Percentiles rank a stretch among this genome's conserved stretches.
phyloP scores from a whole-genome alignment of 2,797 vertebrate species.

The Okamejei kenojei region DNA sequence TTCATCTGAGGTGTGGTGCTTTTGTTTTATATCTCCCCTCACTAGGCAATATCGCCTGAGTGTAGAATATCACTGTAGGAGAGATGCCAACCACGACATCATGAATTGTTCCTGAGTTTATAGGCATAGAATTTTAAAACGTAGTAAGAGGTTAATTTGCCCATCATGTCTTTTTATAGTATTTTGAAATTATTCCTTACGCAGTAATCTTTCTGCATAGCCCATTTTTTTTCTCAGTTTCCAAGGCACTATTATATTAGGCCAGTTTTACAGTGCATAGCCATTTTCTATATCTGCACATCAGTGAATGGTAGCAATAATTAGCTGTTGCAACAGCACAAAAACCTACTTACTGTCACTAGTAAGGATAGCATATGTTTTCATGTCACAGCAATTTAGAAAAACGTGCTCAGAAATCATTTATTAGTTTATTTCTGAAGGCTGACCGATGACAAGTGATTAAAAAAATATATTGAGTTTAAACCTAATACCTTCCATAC shows the following conservation, averaged over 20 bases:
- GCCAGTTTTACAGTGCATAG: neutral
- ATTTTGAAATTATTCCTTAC: neutral
- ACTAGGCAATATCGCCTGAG: neutral
- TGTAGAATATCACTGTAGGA: neutral
- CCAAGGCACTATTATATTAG: neutral
- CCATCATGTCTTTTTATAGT: neutral
- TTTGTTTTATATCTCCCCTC: neutral
- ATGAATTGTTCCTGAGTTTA: neutral
- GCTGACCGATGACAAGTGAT: neutral
- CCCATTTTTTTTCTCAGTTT: neutral
- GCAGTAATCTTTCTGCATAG: neutral
- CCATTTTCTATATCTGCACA: neutral
- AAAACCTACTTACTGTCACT: neutral
- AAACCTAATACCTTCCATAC: neutral
- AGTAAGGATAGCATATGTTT: no score
- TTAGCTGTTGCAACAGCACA: neutral
- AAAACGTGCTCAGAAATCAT: neutral
- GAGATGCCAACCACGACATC: neutral
- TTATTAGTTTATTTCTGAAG: neutral
- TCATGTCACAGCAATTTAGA: neutral
- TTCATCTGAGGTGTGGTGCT: neutral
- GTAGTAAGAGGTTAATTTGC: neutral
- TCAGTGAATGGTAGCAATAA: neutral
- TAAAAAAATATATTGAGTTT: neutral
- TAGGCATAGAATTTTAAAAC: neutral